A percentile compares a stretch with the other conserved stretches of the same genome.
Evolutionary conservation across 2,888 invertebrate genomes (phyloP).

Genomic region (Apeira syringaria): DNA sequence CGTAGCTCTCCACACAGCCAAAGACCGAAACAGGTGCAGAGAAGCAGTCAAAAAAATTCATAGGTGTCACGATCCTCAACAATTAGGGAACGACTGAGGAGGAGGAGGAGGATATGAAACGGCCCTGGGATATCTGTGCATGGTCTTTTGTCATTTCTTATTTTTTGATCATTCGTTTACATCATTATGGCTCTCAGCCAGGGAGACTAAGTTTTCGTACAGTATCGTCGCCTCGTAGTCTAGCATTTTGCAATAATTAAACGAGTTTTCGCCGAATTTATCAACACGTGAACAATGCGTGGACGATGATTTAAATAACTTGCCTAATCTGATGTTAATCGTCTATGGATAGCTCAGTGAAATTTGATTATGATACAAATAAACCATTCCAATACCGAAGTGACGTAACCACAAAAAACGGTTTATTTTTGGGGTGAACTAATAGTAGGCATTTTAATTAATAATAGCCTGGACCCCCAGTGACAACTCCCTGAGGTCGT

Average conservation of each 20-base stretch:
- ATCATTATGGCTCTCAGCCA: slow-evolving; percentile 26
- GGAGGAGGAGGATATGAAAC: too few species aligned
- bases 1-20: too few species aligned
- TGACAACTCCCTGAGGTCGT: too few species aligned
- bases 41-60: too few species aligned
- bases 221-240: slow-evolving; percentile 15
- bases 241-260: slow-evolving; percentile 13
- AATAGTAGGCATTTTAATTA: too few species aligned
- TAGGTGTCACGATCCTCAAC: too few species aligned
- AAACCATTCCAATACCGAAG: too few species aligned
- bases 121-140: slow-evolving; percentile 4
- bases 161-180: slow-evolving; percentile 12
- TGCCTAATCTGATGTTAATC: slow-evolving; percentile 11
- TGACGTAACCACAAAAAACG: too few species aligned
- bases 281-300: slow-evolving; percentile 14
- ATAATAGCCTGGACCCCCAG: too few species aligned
- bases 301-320: slow-evolving; percentile 5
- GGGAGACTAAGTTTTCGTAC: not conserved
- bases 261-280: slow-evolving; percentile 14
- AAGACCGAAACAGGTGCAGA: too few species aligned
- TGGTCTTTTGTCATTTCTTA: slow-evolving; percentile 7
- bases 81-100: too few species aligned
- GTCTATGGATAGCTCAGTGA: slow-evolving; percentile 1
- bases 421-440: too few species aligned
- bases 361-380: not conserved